These are phyloP conservation scores for Drosophila trapezifrons DNA, from an alignment of 1,140 invertebrate species.

Conservation along the genomic window DNA sequence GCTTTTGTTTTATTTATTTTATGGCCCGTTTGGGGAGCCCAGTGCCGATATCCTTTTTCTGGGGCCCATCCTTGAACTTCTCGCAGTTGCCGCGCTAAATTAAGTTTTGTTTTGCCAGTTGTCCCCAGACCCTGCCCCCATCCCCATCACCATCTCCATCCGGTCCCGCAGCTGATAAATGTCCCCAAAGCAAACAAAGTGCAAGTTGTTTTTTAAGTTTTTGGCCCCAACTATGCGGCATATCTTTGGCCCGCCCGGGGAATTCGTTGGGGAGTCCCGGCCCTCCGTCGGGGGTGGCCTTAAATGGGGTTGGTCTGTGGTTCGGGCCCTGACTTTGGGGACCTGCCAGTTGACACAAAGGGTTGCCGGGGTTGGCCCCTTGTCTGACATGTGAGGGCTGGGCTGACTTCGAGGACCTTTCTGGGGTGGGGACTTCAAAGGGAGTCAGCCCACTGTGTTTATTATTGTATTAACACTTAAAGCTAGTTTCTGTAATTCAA, in stretches of 20 bases:
- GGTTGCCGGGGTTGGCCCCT: constrained; percentile 38
- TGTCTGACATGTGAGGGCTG: constrained; percentile 19
- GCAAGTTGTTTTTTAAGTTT: constrained; percentile 81
- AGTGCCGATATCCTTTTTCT: constrained; percentile 62
- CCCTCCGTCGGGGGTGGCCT: constrained; percentile 1
- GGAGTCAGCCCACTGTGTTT: background rate
- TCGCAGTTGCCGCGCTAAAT: constrained; percentile 73
- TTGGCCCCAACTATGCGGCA: constrained; percentile 67
- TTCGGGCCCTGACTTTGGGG: constrained; percentile 53
- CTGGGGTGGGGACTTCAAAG: constrained; percentile 15
- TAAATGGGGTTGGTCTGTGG: constrained; percentile 9
- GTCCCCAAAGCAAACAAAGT: constrained; percentile 78
- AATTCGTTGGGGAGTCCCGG: constrained; percentile 22
- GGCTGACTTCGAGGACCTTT: constrained; percentile 14
- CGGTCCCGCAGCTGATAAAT: constrained; percentile 65
- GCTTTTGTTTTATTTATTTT: constrained; percentile 79
- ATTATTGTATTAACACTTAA: constrained; percentile 10
- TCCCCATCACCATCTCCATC: too few relatives aligned
- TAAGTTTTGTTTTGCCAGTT: constrained; percentile 74
- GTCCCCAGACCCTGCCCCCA: constrained; percentile 29
- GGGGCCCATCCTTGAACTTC: constrained; percentile 72
- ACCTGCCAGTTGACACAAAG: constrained; percentile 60
- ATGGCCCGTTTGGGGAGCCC: constrained; percentile 70
- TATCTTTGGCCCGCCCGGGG: constrained; percentile 55
- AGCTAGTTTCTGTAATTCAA: background rate